A percentile compares a stretch with the other conserved stretches of the same genome.
phyloP scores from a whole-genome alignment of 2,888 invertebrate species.

The Brachyopa scutellaris region DNA sequence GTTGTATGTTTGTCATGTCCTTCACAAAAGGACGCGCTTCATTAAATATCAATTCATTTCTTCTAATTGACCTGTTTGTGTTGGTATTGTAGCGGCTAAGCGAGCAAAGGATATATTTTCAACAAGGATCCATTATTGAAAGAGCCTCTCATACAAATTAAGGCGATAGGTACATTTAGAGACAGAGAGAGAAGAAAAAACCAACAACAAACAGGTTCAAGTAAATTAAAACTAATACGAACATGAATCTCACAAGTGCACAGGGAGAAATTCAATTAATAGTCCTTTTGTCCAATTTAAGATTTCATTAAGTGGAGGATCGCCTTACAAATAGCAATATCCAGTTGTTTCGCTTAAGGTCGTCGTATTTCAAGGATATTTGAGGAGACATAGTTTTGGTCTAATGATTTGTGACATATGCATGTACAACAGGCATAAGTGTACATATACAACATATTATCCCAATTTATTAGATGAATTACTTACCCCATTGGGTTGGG shows the following conservation, averaged over 20 bases:
- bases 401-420: too few relatives aligned
- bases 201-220: neutral
- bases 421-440: too few relatives aligned
- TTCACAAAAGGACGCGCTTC: slow-evolving; percentile 43
- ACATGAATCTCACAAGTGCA: too few relatives aligned
- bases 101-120: too few relatives aligned
- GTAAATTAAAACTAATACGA: neutral
- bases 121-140: slow-evolving; percentile 34
- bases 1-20: slow-evolving; percentile 13
- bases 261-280: slow-evolving; percentile 16
- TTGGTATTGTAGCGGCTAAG: neutral
- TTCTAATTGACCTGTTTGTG: slow-evolving; percentile 62
- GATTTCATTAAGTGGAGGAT: neutral
- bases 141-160: slow-evolving; percentile 17
- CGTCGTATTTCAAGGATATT: too few relatives aligned
- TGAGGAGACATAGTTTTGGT: too few relatives aligned
- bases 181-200: neutral
- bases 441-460: too few relatives aligned
- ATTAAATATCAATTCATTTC: slow-evolving; percentile 69
- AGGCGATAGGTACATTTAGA: neutral
- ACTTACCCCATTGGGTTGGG: too few relatives aligned
- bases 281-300: neutral
- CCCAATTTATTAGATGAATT: too few relatives aligned
- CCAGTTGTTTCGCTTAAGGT: too few relatives aligned
- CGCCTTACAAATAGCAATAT: neutral